These are phyloP conservation scores for Hycleus cichorii DNA, from an alignment of 1,140 invertebrate species.

Conservation along the genomic window DNA sequence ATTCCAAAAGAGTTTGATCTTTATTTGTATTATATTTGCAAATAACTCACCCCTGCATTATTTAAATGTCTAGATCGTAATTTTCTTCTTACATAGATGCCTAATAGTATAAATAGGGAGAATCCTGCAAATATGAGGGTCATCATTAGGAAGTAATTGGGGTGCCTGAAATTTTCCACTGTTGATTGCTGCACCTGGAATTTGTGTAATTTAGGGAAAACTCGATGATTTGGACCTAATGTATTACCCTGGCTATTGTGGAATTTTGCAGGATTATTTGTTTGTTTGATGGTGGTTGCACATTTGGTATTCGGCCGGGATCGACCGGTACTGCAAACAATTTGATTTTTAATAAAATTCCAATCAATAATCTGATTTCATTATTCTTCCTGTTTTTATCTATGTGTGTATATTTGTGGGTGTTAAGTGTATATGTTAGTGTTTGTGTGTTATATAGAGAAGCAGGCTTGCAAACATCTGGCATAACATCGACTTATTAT, in stretches of 20 bases:
- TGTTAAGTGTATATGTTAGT: no score
- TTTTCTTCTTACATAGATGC: constrained; percentile 4
- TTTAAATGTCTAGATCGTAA: constrained; percentile 1
- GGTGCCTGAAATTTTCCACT: not conserved
- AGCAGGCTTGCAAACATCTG: no score
- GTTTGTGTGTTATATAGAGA: no score
- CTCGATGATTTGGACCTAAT: no score
- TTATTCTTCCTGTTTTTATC: not conserved
- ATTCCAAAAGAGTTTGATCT: not conserved
- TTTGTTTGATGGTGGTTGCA: constrained; percentile 5
- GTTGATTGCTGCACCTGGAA: not conserved
- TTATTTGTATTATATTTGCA: not conserved
- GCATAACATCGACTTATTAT: no score
- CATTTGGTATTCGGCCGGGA: constrained; percentile 6
- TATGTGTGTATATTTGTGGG: not conserved
- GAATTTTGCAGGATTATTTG: not conserved
- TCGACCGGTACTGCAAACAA: constrained; percentile 7
- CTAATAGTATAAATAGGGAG: constrained; percentile 3
- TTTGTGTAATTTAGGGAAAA: not conserved
- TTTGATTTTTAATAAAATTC: not conserved
- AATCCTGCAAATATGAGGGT: not conserved
- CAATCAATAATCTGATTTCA: not conserved
- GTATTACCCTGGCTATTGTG: no score
- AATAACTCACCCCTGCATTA: constrained; percentile 7
- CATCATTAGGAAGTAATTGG: not conserved